Conservation (phyloP, 2,888 invertebrate genomes). For the Notodonta dromedarius region DNA sequence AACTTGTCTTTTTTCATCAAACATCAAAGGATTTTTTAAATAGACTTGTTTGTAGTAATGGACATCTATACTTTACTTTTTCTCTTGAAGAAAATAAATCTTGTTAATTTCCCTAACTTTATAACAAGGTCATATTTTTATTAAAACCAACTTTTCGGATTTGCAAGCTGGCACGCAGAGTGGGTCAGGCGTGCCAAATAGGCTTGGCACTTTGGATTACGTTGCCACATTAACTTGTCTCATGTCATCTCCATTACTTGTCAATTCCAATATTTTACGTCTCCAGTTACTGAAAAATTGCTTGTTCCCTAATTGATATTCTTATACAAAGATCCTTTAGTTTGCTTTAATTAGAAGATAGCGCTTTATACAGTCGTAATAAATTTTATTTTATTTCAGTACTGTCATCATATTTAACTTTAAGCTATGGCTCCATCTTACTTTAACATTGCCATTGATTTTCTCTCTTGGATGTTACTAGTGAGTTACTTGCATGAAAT, state of each 20-base stretch:
- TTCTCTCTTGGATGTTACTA: too few relatives aligned
- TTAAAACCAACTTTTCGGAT: neutral
- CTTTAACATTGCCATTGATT: too few relatives aligned
- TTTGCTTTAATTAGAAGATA: neutral
- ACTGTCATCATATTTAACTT: too few relatives aligned
- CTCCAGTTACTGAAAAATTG: neutral
- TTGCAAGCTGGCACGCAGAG: neutral
- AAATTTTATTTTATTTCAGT: neutral
- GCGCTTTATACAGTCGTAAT: neutral
- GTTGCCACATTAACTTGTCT: neutral
- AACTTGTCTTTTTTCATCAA: too few relatives aligned
- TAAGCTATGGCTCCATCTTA: too few relatives aligned
- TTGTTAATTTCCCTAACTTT: too few relatives aligned
- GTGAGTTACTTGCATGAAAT: too few relatives aligned
- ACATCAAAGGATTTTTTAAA: too few relatives aligned
- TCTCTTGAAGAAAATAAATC: too few relatives aligned
- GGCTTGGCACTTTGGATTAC: neutral
- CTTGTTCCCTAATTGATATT: neutral
- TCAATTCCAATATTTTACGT: neutral
- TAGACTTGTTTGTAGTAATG: too few relatives aligned
- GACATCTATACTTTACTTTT: too few relatives aligned
- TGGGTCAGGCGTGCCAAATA: neutral
- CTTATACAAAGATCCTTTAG: neutral
- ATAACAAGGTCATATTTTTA: neutral
- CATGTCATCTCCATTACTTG: neutral